Percentiles rank a stretch among this genome's conserved stretches.
Evolutionary conservation across 2,113 vertebrate genomes (phyloP).

Genomic region (Hystrix cristata): DNA sequence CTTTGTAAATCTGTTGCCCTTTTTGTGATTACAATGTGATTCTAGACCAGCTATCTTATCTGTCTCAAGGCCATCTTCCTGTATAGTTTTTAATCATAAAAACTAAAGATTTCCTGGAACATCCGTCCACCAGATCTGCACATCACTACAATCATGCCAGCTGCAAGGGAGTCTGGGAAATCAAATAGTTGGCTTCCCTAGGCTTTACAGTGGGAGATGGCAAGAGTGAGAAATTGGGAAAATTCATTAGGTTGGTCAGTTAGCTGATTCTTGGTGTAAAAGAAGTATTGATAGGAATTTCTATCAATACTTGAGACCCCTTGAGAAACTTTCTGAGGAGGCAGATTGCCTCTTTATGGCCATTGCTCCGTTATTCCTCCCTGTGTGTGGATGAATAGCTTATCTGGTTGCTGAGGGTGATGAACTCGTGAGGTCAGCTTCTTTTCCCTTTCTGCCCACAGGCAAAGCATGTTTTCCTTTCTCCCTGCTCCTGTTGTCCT

Average conservation of each 20-base stretch:
- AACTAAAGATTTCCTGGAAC: neutral
- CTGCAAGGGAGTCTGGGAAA: slow-evolving; percentile 19
- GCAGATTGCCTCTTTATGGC: neutral
- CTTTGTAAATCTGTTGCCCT: neutral
- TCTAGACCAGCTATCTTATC: neutral
- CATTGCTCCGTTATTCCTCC: neutral
- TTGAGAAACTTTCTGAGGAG: neutral
- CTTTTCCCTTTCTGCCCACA: neutral
- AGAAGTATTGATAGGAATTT: neutral
- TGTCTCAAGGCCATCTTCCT: neutral
- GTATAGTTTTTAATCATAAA: slow-evolving; percentile 26
- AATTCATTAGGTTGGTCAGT: neutral
- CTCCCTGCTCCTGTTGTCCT: neutral
- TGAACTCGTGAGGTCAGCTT: neutral
- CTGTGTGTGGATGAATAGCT: neutral
- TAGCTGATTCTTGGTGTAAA: neutral
- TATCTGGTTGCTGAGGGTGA: neutral
- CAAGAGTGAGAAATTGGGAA: neutral
- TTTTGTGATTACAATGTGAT: neutral
- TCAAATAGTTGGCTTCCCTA: slow-evolving; percentile 14
- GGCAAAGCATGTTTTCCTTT: neutral
- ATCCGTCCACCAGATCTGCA: neutral
- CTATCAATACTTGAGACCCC: neutral
- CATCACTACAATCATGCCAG: no score
- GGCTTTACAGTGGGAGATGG: neutral